phyloP scores from a whole-genome alignment of 1,140 invertebrate species.

The Heliconius congener region DNA sequence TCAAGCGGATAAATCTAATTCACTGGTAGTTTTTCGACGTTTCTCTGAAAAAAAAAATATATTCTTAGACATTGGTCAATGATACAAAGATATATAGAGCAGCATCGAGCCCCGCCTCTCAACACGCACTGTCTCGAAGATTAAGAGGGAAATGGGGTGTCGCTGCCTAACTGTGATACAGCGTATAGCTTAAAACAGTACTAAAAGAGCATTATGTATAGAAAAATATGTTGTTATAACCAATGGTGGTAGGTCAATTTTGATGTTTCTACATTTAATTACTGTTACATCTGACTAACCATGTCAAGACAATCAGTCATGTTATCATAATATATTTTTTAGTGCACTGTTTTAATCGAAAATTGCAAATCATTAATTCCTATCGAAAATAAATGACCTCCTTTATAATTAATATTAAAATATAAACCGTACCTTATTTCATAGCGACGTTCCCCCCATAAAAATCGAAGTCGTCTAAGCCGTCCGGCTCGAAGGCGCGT shows the following conservation, averaged over 20 bases:
- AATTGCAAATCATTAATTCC: too few species aligned
- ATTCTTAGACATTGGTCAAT: too few species aligned
- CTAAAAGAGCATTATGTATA: too few species aligned
- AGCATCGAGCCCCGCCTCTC: not conserved
- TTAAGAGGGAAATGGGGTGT: too few species aligned
- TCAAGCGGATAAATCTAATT: slow-evolving; percentile 1
- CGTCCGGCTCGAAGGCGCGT: slow-evolving; percentile 75
- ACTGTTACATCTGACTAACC: not conserved
- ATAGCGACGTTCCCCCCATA: slow-evolving; percentile 60
- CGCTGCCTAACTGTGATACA: not conserved
- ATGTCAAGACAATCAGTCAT: too few species aligned
- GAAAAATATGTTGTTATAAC: too few species aligned
- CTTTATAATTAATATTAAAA: not conserved
- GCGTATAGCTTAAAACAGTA: not conserved
- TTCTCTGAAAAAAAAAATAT: not conserved
- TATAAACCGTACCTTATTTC: slow-evolving; percentile 50
- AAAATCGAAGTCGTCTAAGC: slow-evolving; percentile 68
- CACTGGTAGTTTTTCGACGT: not conserved
- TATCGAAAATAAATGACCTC: not conserved
- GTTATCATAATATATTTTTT: too few species aligned
- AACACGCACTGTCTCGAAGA: not conserved
- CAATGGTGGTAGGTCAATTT: too few species aligned
- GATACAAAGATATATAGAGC: not conserved
- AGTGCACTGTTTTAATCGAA: too few species aligned
- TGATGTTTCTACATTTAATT: too few species aligned